Conservation (phyloP, 2,888 invertebrate species). For the Andrena fulva region DNA sequence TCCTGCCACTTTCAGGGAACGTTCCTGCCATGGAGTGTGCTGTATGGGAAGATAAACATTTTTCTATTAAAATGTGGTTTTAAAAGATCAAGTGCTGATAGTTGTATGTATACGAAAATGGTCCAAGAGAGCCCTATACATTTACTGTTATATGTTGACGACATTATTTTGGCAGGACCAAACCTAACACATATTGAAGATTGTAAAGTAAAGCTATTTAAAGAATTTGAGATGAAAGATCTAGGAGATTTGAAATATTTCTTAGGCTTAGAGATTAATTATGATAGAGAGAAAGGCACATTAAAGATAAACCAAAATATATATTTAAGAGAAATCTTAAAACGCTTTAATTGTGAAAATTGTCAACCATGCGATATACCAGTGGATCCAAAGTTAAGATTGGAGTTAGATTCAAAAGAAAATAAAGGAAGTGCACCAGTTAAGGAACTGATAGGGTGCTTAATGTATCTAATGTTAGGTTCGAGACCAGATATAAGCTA, state of each 20-base stretch:
- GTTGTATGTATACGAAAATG: not conserved
- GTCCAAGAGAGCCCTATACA: not conserved
- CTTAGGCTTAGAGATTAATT: not conserved
- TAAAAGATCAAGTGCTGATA: not conserved
- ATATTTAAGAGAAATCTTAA: not conserved
- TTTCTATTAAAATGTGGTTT: not conserved
- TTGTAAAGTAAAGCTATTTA: not conserved
- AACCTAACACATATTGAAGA: not conserved
- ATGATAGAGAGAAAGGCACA: not conserved
- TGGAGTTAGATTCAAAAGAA: not conserved
- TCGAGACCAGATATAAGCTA: not conserved
- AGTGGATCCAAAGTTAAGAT: not conserved
- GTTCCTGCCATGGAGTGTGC: too few species aligned
- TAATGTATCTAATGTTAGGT: slow-evolving; percentile 3
- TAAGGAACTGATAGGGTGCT: not conserved
- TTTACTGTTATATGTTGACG: not conserved
- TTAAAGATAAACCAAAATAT: not conserved
- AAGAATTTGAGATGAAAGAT: not conserved
- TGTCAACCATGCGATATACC: not conserved
- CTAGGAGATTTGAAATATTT: not conserved
- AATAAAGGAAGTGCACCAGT: not conserved
- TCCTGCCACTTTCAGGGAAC: too few species aligned
- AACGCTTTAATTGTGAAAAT: not conserved
- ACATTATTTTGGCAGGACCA: not conserved
- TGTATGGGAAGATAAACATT: not conserved